Conservation (phyloP, 2,113 vertebrate genomes). For the Sebastes schlegelii region DNA sequence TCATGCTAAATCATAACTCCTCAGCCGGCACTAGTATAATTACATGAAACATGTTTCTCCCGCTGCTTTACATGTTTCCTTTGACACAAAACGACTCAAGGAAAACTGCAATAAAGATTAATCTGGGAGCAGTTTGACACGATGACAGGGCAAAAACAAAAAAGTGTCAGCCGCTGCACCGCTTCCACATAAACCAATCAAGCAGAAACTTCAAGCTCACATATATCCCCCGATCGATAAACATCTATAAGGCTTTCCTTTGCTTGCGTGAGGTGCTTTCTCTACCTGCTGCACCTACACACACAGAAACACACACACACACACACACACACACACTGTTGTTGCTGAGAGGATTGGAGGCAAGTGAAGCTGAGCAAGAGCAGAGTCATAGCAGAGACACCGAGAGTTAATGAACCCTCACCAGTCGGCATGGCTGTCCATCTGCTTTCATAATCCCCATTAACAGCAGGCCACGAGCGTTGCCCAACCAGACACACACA, state of each 20-base stretch:
- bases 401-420: slow-evolving; percentile 86
- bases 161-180: slow-evolving; percentile 1
- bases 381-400: slow-evolving; percentile 65
- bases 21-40: slow-evolving; percentile 15
- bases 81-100: slow-evolving; percentile 9
- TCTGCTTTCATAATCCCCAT: slow-evolving; percentile 86
- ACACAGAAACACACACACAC: not conserved
- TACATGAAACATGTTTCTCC: slow-evolving; percentile 30
- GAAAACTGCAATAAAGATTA: not conserved
- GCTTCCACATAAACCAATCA: slow-evolving; percentile 67
- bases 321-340: slow-evolving; percentile 23
- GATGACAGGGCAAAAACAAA: slow-evolving; percentile 10
- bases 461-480: slow-evolving; percentile 71
- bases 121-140: slow-evolving; percentile 9
- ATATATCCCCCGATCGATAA: slow-evolving; percentile 65
- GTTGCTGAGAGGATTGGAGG: slow-evolving; percentile 54
- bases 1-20: slow-evolving; percentile 51
- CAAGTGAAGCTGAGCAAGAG: slow-evolving; percentile 64
- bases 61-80: slow-evolving; percentile 18
- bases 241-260: slow-evolving; percentile 55
- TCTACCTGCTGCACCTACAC: slow-evolving; percentile 15
- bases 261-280: slow-evolving; percentile 1
- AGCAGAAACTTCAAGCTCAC: slow-evolving; percentile 56
- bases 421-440: slow-evolving; percentile 86
- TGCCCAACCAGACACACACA: slow-evolving; percentile 55